Conservation (phyloP, 2,888 invertebrate species). For the Eugnorisma glareosa region DNA sequence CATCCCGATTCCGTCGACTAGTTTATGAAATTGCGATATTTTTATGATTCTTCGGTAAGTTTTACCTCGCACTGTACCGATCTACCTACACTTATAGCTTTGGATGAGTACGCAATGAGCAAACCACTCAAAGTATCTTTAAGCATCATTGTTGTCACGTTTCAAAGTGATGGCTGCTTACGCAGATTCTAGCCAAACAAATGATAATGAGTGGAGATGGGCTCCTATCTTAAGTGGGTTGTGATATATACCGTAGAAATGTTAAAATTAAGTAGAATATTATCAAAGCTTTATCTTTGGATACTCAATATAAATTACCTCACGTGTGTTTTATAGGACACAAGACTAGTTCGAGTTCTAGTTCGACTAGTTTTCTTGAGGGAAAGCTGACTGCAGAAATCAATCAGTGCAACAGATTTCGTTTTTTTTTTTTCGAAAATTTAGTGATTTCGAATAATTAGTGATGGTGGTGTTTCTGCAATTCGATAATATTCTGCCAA, state of each 20-base stretch:
- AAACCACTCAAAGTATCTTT: slow-evolving; percentile 27
- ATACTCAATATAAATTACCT: slow-evolving; percentile 41
- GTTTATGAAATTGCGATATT: slow-evolving; percentile 87
- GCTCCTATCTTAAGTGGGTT: slow-evolving; percentile 43
- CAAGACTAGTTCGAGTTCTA: too few species aligned
- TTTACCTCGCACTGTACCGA: slow-evolving; percentile 20
- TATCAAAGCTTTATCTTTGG: slow-evolving; percentile 37
- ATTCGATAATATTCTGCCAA: slow-evolving; percentile 28
- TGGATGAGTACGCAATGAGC: slow-evolving; percentile 35
- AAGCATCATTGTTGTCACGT: slow-evolving; percentile 44
- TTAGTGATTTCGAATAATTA: slow-evolving; percentile 5
- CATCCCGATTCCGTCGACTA: slow-evolving; percentile 57
- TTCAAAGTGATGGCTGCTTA: slow-evolving; percentile 40
- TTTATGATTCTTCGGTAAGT: slow-evolving; percentile 88
- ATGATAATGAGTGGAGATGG: slow-evolving; percentile 31
- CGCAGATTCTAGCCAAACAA: slow-evolving; percentile 19
- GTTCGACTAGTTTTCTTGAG: slow-evolving; percentile 5
- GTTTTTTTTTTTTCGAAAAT: slow-evolving; percentile 15
- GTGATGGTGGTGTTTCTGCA: slow-evolving; percentile 54
- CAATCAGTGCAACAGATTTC: slow-evolving; percentile 16
- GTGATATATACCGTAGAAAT: slow-evolving; percentile 14
- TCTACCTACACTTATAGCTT: slow-evolving; percentile 28
- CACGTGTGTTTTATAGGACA: slow-evolving; percentile 4
- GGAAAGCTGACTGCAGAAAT: slow-evolving; percentile 11
- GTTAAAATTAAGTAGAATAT: slow-evolving; percentile 21